Conservation (phyloP, 2,888 invertebrate species). For the Heliothis peltigera region DNA sequence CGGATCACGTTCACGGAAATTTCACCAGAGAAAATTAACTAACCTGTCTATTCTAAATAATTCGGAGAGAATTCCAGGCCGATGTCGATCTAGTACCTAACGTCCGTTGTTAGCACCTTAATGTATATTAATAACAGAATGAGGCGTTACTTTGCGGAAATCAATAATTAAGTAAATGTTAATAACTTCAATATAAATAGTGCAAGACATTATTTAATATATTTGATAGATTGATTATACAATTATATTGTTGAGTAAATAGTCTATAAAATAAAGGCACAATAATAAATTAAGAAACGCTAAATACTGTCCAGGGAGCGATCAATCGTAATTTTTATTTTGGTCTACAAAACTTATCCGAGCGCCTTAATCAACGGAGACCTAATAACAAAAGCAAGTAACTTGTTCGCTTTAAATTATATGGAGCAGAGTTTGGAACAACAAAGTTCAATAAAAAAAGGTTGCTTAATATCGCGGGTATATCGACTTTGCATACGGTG, state of each 20-base stretch:
- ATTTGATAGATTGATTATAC: neutral
- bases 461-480: constrained; percentile 64
- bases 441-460: constrained; percentile 58
- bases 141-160: no score
- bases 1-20: neutral
- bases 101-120: neutral
- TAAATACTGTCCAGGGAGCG: constrained; percentile 2
- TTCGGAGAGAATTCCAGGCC: neutral
- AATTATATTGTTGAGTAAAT: neutral
- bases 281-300: constrained; percentile 1
- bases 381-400: constrained; percentile 27
- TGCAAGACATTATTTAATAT: no score
- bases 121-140: no score
- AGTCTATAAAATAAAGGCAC: neutral
- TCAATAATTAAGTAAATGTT: no score
- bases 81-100: neutral
- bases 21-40: neutral
- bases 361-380: neutral
- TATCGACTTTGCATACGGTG: constrained; percentile 67
- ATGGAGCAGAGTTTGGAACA: constrained; percentile 42
- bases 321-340: constrained; percentile 16
- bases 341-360: constrained; percentile 2
- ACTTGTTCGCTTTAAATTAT: constrained; percentile 40
- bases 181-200: no score
- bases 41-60: neutral